Base-by-base conservation (phyloP, 2,888 invertebrate genomes). In the Drosophila cognata region DNA sequence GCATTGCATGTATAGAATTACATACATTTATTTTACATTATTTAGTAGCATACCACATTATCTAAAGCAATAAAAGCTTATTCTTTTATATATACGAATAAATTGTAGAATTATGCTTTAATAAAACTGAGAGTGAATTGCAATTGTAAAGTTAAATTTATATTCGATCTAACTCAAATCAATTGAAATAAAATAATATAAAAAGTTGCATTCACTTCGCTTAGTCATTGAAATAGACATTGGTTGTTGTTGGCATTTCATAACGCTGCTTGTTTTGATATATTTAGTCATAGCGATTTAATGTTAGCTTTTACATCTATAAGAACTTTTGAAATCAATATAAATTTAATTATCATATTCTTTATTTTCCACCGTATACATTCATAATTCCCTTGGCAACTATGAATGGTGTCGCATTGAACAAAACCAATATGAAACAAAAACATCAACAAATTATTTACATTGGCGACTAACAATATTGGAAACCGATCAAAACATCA, bases 281-380 rank as follows among this genome's bases (percentile, higher is more conserved):
- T 3, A 25, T 46, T 29, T 51, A 46, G 25, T 10, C 38, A 35
- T 55, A 41, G 43, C 16, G 28, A 41, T 59, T 65, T 41, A 33
- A 21, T 59, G n/a, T 36, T 50, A 46, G 56, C 51, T 60, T 7
- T 56, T 38, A 4, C 25, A 48, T 66, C 5, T 60, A 41, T 53
- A 50, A 25, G 25, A 68, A 71, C 52, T 58, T 31, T 38, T 29
- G 6, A 25, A 74, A 46, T 59, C 51, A 29, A 71, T 62, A 77
- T 53, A 57, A 85, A 80, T 81, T 82, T 70, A 85, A 81, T 65
- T 66, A 65, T 73, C 68, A 77, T 75, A 74, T 87, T 89, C 69
- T 89, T 82, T 83, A 80, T 78, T 86, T 87, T 74, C 74, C 78
- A 80, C 74, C 61, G 71, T 63, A 51, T 21, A 55, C 56, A 77